Evolutionary conservation across 1,140 invertebrate species (phyloP).

Genomic region (Cotesia vestalis): DNA sequence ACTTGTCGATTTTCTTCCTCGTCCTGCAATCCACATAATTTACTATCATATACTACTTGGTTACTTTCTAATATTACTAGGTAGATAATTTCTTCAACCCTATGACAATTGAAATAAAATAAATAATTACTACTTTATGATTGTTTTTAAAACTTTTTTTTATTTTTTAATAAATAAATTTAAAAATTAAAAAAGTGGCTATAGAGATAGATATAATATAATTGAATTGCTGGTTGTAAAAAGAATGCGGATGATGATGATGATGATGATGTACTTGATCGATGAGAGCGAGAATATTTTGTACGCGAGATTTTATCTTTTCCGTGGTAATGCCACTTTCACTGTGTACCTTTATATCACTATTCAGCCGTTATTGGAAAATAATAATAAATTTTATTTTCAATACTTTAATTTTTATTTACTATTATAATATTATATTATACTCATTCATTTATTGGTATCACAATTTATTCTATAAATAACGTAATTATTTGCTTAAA

Average conservation of each 20-base stretch:
- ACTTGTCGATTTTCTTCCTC: conserved; percentile 34
- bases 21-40: conserved; percentile 3
- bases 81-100: conserved; percentile 1
- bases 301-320: conserved; percentile 25
- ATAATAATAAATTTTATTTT: conserved; percentile 1
- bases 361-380: conserved; percentile 3
- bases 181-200: not conserved
- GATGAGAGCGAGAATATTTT: conserved; percentile 31
- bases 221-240: conserved; percentile 17
- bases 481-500: too few species aligned
- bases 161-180: not conserved
- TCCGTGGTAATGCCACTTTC: conserved; percentile 27
- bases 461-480: too few species aligned
- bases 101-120: not conserved
- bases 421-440: too few species aligned
- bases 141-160: too few species aligned
- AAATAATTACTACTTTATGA: not conserved
- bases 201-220: conserved; percentile 5
- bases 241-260: conserved; percentile 26
- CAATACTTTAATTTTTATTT: not conserved
- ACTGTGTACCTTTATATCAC: conserved; percentile 17
- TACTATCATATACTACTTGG: conserved; percentile 29
- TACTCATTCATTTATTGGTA: too few species aligned
- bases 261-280: conserved; percentile 29
- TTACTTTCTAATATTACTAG: conserved; percentile 2